Conservation (phyloP, 2,888 invertebrate species). For the Sarcophaga variegata region DNA sequence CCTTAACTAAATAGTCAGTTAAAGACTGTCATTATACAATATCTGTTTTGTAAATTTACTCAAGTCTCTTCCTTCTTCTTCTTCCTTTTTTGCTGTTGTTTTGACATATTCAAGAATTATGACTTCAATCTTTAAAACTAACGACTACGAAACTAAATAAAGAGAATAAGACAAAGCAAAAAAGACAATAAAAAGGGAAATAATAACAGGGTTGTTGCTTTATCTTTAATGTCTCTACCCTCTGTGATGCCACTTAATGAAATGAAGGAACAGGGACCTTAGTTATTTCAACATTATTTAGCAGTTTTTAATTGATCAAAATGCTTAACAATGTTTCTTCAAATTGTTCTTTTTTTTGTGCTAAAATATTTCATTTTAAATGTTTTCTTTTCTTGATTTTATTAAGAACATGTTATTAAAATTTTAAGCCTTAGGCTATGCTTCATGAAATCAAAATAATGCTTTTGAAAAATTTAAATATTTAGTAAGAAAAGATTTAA, state of each 20-base stretch:
- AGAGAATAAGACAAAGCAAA: not conserved
- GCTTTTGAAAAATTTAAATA: not conserved
- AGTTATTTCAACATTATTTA: not conserved
- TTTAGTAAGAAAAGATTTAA: not conserved
- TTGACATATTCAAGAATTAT: slow-evolving; percentile 66
- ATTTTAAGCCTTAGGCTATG: not conserved
- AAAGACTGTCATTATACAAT: slow-evolving; percentile 52
- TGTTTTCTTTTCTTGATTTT: not conserved
- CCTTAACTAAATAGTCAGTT: slow-evolving; percentile 53
- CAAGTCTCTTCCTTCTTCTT: slow-evolving; percentile 12
- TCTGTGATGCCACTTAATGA: not conserved
- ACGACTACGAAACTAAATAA: slow-evolving; percentile 42
- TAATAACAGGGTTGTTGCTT: slow-evolving; percentile 61
- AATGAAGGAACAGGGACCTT: not conserved
- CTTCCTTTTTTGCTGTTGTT: slow-evolving; percentile 24
- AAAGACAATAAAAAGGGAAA: slow-evolving; percentile 16
- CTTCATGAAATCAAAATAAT: not conserved
- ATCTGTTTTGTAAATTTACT: slow-evolving; percentile 49
- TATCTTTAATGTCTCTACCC: not conserved
- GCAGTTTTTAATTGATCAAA: not conserved
- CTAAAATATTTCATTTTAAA: not conserved
- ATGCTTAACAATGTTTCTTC: not conserved
- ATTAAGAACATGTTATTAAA: not conserved
- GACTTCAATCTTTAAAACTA: slow-evolving; percentile 65
- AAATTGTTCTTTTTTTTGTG: not conserved